Evolutionary conservation across 23 tunicate genomes (phyloP), one percentile per base, ranked within the genome.

Genomic region (Botrylloides violaceus): DNA sequence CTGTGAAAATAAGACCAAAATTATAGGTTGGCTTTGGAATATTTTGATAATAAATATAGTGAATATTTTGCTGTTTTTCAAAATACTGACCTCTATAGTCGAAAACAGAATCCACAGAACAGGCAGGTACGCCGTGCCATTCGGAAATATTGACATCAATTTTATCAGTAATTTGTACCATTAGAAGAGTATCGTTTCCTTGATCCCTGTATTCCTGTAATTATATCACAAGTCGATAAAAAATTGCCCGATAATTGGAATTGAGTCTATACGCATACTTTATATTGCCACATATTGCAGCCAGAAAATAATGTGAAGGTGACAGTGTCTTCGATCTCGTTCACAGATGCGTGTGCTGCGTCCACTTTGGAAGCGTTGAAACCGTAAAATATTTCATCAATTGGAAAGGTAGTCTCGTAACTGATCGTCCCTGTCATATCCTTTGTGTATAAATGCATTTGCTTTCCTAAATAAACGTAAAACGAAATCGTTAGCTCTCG

Each of bases 71-170:
- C n/a, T n/a, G n/a, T n/a, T n/a, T n/a, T n/a, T n/a, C n/a, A n/a
- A n/a, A n/a, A n/a, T 43, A 43, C 48, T 38, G 78, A 84, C 92
- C 83, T 78, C 70, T 78, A 66, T 84, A 84, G 12, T 65, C 35
- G 43, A 84, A 84, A 37, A 84, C 92, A 1, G 92, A 73, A 65
- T 84, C 92, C 4, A 84, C 59, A 72, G 72, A 59, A 61, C 92
- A 78, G 2, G 92, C 92, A 28, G 55, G 34, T 15, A 84, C 83
- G 9, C 92, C 92, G 5, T 48, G 75, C 92, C 92, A 84, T 39
- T 65, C 57, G 1, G 1, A 59, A 2, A 84, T 84, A 56, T 78
- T 64, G 1, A 47, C 34, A 29, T 2, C 36, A 9, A 24, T 53
- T 30, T 32, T 57, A 22, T 57, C 50, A 25, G 29, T 28, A n/a